A percentile compares a stretch with the other conserved stretches of the same genome.
Conservation (phyloP, 2,113 vertebrate genomes). For the Taxidea taxus region DNA sequence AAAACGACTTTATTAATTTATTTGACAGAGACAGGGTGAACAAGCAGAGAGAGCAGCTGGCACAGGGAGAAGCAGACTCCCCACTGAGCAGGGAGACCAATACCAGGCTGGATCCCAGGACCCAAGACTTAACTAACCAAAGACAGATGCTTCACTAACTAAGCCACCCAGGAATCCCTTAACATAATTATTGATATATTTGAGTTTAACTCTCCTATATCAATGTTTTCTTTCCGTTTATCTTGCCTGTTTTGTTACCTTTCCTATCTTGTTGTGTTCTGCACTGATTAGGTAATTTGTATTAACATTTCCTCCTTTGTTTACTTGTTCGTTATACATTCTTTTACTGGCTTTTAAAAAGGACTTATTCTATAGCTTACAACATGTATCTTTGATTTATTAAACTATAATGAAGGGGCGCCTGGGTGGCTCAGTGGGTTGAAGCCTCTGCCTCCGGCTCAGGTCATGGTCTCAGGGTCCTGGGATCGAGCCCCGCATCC, state of each 20-base stretch:
- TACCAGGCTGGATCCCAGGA: no score
- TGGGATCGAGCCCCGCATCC: no score
- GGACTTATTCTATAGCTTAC: not conserved
- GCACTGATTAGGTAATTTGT: not conserved
- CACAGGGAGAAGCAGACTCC: no score
- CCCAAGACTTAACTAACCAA: no score
- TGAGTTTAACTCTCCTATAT: not conserved
- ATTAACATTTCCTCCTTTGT: not conserved
- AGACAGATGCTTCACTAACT: no score
- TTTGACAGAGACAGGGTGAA: no score
- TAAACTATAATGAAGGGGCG: not conserved
- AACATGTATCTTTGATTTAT: not conserved
- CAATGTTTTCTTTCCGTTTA: not conserved
- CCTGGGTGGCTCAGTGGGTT: no score
- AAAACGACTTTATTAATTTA: no score
- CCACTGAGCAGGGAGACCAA: no score
- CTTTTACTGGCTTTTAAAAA: not conserved
- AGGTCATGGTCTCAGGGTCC: no score
- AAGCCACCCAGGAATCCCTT: not conserved
- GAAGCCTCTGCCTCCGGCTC: no score
- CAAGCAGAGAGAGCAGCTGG: no score
- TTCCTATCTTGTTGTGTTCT: not conserved
- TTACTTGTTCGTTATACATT: not conserved
- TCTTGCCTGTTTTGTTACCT: not conserved
- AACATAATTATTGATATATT: not conserved